phyloP scores from a whole-genome alignment of 2,888 invertebrate species.

The Mechanitis messenoides region DNA sequence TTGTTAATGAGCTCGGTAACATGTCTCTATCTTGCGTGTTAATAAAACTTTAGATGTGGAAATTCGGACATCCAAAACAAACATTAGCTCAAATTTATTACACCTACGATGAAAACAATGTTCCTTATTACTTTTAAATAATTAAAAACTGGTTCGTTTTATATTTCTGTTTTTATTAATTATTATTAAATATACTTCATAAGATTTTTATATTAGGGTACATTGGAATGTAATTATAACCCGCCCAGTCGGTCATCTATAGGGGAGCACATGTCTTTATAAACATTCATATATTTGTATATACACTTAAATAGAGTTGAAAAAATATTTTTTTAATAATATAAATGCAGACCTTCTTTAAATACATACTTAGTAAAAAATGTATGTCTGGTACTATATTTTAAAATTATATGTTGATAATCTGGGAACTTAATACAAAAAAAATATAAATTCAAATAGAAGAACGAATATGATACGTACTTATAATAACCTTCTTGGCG shows the following conservation, averaged over 20 bases:
- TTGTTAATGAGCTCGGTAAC: constrained; percentile 64
- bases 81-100: no score
- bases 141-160: no score
- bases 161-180: no score
- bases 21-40: constrained; percentile 26
- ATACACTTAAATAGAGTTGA: constrained; percentile 45
- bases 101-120: no score
- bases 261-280: constrained; percentile 52
- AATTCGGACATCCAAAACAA: constrained; percentile 1
- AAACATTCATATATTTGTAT: constrained; percentile 56
- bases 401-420: no score
- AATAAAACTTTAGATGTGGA: constrained; percentile 7
- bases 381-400: no score
- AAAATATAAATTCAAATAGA: not conserved
- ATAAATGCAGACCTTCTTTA: not conserved
- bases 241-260: constrained; percentile 51
- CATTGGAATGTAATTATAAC: constrained; percentile 74
- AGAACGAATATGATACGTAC: not conserved
- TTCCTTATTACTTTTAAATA: no score
- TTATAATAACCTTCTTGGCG: constrained; percentile 1
- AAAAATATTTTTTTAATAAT: not conserved
- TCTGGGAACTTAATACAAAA: no score
- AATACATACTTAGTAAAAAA: no score
- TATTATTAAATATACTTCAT: no score
- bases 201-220: no score